Base-by-base conservation (phyloP, 2,113 vertebrate species). In the Acrocephalus kingi region DNA sequence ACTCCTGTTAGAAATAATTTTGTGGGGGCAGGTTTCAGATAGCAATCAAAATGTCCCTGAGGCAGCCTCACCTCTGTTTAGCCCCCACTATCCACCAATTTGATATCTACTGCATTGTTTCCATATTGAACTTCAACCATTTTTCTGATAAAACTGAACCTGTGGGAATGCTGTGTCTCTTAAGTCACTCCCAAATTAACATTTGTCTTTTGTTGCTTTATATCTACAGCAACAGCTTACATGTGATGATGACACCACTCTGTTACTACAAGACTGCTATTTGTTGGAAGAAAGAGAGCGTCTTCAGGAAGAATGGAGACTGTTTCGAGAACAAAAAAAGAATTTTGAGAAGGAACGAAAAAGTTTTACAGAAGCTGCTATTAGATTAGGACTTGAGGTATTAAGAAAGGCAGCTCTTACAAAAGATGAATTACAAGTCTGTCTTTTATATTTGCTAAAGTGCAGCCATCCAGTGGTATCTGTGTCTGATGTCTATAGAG, bases 301-400 rank as follows among this genome's bases (percentile, higher is more conserved):
- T 19, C 98, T 99, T 82, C 98, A 99, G 93, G 99, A 99, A 90
- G 99, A 99, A 49, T 99, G 99, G 99, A 98, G 96, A 35, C 97
- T 99, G 14, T 99, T 99, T 96, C 98, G 97, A 92, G 99, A 99
- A 41, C 99, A 99, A 89, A 99, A 99, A 96, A 99, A 98, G 94
- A 99, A 99, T 93, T 99, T 99, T 85, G 99, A 99, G 96, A 98
- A 97, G 91, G 99, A 99, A 87, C 98, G 99, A 91, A 98, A 98
- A 90, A 99, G 98, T 96, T 99, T 99, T 96, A 99, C 99, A 3
- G 99, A 99, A 74, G 99, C 99, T 67, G 99, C 99, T 62, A 99
- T 99, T 95, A 98, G 99, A 89, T 97, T 99, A 76, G 99, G 99
- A 30, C 98, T 99, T 87, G 99, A 99, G 98, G 99, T 99, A 97